Evolutionary conservation across 2,797 vertebrate genomes (phyloP).

Genomic region (Gallinago stenura): DNA sequence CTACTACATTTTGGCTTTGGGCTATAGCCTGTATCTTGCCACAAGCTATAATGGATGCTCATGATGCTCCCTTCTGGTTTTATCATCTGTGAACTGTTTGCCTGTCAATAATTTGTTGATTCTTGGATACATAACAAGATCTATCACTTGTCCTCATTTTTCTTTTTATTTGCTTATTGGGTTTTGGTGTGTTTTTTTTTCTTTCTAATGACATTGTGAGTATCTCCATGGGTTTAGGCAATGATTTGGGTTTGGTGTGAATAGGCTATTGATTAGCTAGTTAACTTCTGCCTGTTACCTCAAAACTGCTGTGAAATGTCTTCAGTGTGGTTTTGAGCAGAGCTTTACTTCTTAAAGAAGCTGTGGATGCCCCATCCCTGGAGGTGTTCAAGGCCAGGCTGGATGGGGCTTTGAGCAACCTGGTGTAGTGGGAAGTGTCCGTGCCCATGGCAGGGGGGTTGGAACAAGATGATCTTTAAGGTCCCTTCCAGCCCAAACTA

Average conservation of each 20-base stretch:
- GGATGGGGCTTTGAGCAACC: too few relatives aligned
- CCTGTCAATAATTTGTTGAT: not conserved
- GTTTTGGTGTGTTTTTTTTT: not conserved
- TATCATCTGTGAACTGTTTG: not conserved
- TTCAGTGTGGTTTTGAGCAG: not conserved
- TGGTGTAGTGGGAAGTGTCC: too few relatives aligned
- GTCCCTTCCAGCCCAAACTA: too few relatives aligned
- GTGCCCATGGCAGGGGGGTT: too few relatives aligned
- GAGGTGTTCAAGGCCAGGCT: too few relatives aligned
- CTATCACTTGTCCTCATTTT: not conserved
- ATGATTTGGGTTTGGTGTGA: not conserved
- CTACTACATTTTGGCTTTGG: not conserved
- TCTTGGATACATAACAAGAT: not conserved
- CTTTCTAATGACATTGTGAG: not conserved
- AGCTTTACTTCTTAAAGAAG: not conserved
- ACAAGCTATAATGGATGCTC: not conserved
- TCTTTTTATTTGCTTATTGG: not conserved
- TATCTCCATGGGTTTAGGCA: not conserved
- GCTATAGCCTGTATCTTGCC: not conserved
- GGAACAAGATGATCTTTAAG: too few relatives aligned
- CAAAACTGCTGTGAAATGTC: not conserved
- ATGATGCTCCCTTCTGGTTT: not conserved
- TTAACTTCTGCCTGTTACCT: not conserved
- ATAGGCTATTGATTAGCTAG: not conserved
- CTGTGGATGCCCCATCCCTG: too few relatives aligned